Conservation (phyloP, 2,113 vertebrate genomes). For the Rhodinocichla rosea region DNA sequence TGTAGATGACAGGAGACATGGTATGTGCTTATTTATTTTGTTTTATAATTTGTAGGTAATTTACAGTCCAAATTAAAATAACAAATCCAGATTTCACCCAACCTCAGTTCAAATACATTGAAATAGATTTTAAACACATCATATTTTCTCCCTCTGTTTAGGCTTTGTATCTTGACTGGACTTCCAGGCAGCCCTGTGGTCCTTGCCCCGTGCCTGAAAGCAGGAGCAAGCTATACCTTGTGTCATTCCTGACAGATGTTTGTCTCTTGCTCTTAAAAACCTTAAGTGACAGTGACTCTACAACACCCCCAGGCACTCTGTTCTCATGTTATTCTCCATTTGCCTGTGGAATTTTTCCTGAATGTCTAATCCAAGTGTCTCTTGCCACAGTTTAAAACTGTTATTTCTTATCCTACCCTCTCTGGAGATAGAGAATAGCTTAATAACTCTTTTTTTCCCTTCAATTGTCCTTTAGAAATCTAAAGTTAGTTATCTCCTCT, state of each 20-base stretch:
- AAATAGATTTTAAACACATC: not conserved
- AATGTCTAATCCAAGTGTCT: not conserved
- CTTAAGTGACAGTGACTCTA: not conserved
- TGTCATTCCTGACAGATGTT: slow-evolving; percentile 12
- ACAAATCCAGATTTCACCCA: not conserved
- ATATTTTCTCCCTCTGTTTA: not conserved
- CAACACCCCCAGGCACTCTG: not conserved
- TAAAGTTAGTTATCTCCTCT: not conserved
- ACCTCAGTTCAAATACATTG: not conserved
- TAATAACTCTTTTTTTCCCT: not conserved
- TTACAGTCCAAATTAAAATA: not conserved
- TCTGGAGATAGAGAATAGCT: not conserved
- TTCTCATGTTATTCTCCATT: not conserved
- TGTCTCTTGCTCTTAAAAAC: not conserved
- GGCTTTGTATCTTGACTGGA: not conserved
- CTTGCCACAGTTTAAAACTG: not conserved
- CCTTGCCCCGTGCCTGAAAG: not conserved
- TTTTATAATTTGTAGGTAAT: not conserved
- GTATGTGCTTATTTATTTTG: not conserved
- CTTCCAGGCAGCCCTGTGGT: not conserved
- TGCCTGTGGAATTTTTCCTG: not conserved
- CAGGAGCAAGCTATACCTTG: not conserved
- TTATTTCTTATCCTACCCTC: not conserved
- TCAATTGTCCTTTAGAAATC: not conserved
- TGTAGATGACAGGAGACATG: not conserved